Conservation (phyloP, 2,113 vertebrate species). For the Deroptyus accipitrinus region DNA sequence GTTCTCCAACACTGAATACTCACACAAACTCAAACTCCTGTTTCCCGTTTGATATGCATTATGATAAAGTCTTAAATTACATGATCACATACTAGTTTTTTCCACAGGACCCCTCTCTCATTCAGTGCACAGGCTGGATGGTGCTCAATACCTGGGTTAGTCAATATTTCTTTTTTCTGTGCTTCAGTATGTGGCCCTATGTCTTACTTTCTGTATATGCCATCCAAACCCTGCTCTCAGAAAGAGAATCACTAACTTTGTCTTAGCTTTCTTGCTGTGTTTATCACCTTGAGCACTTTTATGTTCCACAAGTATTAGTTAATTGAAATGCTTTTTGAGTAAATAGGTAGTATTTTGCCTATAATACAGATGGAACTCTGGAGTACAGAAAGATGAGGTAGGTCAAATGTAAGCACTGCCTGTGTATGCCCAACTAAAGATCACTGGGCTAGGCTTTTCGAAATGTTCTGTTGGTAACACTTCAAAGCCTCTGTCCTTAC, state of each 20-base stretch:
- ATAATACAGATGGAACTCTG: background rate
- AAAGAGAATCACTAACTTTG: slow-evolving; percentile 6
- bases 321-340: background rate
- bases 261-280: slow-evolving; percentile 15
- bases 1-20: background rate
- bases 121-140: slow-evolving; percentile 68
- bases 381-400: background rate
- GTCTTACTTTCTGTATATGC: slow-evolving; percentile 35
- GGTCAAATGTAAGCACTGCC: background rate
- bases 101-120: slow-evolving; percentile 59
- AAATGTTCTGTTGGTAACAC: background rate
- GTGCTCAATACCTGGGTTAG: slow-evolving; percentile 65
- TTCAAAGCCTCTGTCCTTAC: background rate
- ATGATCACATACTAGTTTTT: slow-evolving; percentile 62
- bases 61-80: slow-evolving; percentile 37
- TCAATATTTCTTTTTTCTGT: slow-evolving; percentile 63
- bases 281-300: background rate
- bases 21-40: background rate
- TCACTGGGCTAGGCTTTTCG: background rate
- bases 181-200: slow-evolving; percentile 44
- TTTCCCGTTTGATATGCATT: slow-evolving; percentile 1
- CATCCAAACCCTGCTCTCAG: slow-evolving; percentile 6
- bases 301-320: background rate
- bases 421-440: background rate
- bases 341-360: background rate